phyloP scores from a whole-genome alignment of 2,888 invertebrate genomes.

The Cordilura impudica region DNA sequence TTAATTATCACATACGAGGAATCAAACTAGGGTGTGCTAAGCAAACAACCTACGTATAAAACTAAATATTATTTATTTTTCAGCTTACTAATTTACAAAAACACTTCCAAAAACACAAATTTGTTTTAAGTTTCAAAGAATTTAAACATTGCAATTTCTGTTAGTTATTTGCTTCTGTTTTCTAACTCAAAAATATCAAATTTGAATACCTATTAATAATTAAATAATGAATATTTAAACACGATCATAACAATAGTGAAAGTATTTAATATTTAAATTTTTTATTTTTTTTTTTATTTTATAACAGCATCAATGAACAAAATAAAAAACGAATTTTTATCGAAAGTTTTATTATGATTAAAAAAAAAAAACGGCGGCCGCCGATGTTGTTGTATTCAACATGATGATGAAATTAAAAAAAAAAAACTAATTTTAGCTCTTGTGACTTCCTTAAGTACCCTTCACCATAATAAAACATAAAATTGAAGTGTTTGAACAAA shows the following conservation, averaged over 20 bases:
- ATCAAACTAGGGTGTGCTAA: too few relatives aligned
- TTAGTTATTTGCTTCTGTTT: not conserved
- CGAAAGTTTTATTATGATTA: not conserved
- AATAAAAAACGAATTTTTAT: not conserved
- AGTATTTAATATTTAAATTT: not conserved
- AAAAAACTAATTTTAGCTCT: slow-evolving; percentile 18
- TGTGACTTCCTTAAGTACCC: slow-evolving; percentile 57
- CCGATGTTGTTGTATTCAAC: not conserved
- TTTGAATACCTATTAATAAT: not conserved
- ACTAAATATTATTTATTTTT: too few relatives aligned
- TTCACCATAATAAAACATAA: slow-evolving; percentile 20
- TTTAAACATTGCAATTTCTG: not conserved
- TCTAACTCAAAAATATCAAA: not conserved
- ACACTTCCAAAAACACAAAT: too few relatives aligned
- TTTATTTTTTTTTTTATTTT: not conserved
- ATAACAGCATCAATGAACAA: not conserved
- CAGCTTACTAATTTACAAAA: too few relatives aligned
- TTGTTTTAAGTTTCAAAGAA: too few relatives aligned
- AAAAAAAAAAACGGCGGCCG: not conserved
- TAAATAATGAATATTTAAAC: not conserved
- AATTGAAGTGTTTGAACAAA: not conserved
- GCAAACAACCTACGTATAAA: too few relatives aligned
- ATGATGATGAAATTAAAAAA: not conserved
- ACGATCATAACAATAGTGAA: not conserved
- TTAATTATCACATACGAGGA: too few relatives aligned